phyloP scores from a whole-genome alignment of 2,888 invertebrate genomes.

The Cephalotes varians region DNA sequence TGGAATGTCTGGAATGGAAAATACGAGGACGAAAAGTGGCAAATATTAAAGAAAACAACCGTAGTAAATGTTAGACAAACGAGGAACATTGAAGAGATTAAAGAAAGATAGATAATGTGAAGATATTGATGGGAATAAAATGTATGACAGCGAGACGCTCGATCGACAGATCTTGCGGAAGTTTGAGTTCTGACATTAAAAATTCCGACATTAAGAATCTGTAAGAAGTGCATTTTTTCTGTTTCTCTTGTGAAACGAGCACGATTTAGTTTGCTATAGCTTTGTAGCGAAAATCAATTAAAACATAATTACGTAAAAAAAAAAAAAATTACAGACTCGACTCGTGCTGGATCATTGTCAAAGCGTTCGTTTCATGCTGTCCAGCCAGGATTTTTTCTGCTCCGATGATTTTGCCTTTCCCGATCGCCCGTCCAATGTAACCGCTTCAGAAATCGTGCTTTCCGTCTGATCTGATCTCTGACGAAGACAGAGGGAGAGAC shows the following conservation, averaged over 20 bases:
- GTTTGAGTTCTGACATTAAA: background rate
- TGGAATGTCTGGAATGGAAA: background rate
- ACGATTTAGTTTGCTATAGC: background rate
- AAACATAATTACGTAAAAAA: background rate
- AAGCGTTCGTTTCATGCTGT: background rate
- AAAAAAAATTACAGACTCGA: background rate
- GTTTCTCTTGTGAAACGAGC: background rate
- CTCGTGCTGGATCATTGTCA: slow-evolving; percentile 12
- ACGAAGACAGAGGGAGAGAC: slow-evolving; percentile 57
- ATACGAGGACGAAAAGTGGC: background rate
- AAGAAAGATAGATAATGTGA: background rate
- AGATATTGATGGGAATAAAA: slow-evolving; percentile 3
- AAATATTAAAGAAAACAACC: slow-evolving; percentile 14
- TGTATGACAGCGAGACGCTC: background rate
- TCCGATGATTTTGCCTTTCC: slow-evolving; percentile 44
- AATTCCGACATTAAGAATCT: background rate
- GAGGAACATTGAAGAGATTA: background rate
- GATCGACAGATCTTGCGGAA: background rate
- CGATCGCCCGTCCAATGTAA: slow-evolving; percentile 45
- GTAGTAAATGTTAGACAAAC: slow-evolving; percentile 7
- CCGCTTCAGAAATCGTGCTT: slow-evolving; percentile 62
- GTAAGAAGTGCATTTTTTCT: background rate
- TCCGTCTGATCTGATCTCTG: slow-evolving; percentile 69
- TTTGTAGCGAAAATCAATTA: background rate
- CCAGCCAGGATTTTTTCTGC: background rate